phyloP scores from a whole-genome alignment of 2,888 invertebrate genomes.

The Yponomeuta evonymella region DNA sequence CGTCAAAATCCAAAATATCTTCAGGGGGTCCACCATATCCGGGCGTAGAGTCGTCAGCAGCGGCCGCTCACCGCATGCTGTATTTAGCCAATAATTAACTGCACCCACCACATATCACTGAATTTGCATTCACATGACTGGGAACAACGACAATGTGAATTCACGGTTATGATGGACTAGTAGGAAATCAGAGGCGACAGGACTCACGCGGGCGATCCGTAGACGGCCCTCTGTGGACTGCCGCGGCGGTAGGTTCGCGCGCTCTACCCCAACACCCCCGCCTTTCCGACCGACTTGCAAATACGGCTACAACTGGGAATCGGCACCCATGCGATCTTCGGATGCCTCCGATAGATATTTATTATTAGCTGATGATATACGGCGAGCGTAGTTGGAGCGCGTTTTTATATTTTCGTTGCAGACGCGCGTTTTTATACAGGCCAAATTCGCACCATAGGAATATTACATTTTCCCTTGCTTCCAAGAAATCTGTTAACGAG shows the following conservation, averaged over 20 bases:
- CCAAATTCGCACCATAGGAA: background rate
- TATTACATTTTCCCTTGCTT: background rate
- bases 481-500: background rate
- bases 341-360: slow-evolving; percentile 6
- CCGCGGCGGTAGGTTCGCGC: slow-evolving; percentile 38
- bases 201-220: slow-evolving; percentile 49
- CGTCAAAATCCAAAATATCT: slow-evolving; percentile 89
- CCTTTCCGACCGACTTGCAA: slow-evolving; percentile 53
- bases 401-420: slow-evolving; percentile 2
- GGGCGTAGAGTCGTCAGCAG: slow-evolving; percentile 43
- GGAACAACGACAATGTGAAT: slow-evolving; percentile 8
- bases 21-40: slow-evolving; percentile 88
- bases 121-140: slow-evolving; percentile 14
- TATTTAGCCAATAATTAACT: slow-evolving; percentile 37
- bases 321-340: background rate
- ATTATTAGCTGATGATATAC: slow-evolving; percentile 10
- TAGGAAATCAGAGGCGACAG: slow-evolving; percentile 21
- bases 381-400: background rate
- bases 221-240: slow-evolving; percentile 63
- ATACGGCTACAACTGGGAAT: slow-evolving; percentile 32
- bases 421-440: no score
- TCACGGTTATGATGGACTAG: background rate
- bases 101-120: slow-evolving; percentile 25
- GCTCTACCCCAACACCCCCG: slow-evolving; percentile 59
- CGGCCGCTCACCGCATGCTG: slow-evolving; percentile 67